Evolutionary conservation across 2,113 vertebrate species (phyloP), one percentile per base, ranked within the genome.

Genomic region (Vireo altiloquus): DNA sequence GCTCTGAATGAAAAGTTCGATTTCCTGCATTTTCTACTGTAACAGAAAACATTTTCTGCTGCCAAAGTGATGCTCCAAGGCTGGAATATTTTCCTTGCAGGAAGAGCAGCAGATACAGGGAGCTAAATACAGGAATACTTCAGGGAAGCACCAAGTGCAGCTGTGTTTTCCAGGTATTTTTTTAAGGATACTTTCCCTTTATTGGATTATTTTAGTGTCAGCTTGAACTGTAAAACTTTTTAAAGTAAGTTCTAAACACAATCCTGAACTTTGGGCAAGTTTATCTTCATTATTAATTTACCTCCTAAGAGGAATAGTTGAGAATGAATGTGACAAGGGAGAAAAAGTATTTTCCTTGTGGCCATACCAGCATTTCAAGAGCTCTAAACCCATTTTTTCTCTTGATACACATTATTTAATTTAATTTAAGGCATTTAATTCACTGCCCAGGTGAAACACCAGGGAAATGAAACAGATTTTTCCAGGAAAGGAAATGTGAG

Each of bases 61-160:
- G 69, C 74, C 69, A 10, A 23, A 44, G 54, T 4, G 19, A 18
- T 76, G 82, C 53, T 37, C 25, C 53, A 44, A 60, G 39, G 74
- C 39, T 61, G 63, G 54, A 79, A 63, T 63, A 70, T 70, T 70
- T 79, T 63, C 75, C n/a, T 63, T 20, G 28, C 10, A 87, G 52
- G 71, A 70, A 56, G 46, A 78, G 60, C 9, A 46, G 25, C 35
- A 33, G 35, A 30, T 21, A 1, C 9, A 2, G 25, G 9, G 31
- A 53, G 13, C 11, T 0, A 33, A 44, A 53, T 4, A 0, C 14
- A 6, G 1, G 7, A 56, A 19, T 3, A 12, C 4, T 31, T 20
- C 14, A 23, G 70, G 70, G 22, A 64, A 59, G 7, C 52, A 37
- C 4, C 21, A 47, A 9, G 0, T 54, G 24, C 5, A 21, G 19